A percentile compares a stretch with the other conserved stretches of the same genome.
phyloP scores from a whole-genome alignment of 2,797 vertebrate genomes.

The Rallus crepitans region DNA sequence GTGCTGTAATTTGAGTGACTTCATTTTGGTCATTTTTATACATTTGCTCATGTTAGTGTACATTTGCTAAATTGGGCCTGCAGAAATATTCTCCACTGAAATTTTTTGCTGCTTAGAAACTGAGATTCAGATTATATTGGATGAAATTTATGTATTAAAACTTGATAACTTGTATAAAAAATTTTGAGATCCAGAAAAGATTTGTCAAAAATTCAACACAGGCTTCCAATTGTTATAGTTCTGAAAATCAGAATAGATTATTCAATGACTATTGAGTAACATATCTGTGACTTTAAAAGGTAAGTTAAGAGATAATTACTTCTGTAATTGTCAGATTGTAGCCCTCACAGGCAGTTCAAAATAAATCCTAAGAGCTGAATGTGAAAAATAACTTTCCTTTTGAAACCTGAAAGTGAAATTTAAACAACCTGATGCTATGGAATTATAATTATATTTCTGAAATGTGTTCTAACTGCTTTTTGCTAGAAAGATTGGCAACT shows the following conservation, averaged over 20 bases:
- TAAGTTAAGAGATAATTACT: background rate
- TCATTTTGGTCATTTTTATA: background rate
- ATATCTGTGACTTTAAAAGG: background rate
- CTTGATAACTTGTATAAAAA: background rate
- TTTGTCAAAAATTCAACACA: background rate
- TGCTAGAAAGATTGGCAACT: background rate
- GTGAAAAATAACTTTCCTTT: background rate
- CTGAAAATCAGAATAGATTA: background rate
- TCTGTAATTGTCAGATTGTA: background rate
- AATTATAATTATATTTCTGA: background rate
- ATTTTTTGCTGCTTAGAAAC: background rate
- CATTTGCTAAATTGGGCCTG: background rate
- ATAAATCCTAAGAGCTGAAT: background rate
- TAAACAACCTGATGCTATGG: background rate
- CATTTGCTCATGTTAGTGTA: background rate
- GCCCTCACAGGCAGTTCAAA: background rate
- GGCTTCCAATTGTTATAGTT: background rate
- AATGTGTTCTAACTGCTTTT: background rate
- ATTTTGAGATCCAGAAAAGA: background rate
- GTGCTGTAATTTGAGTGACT: background rate
- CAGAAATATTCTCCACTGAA: background rate
- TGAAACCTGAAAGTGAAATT: background rate
- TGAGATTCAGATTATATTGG: background rate
- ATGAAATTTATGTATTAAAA: background rate
- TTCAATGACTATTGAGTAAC: background rate